Percentiles rank a stretch among this genome's conserved stretches.
phyloP scores from a whole-genome alignment of 1,140 invertebrate genomes.

The Zaprionus gabonicus region DNA sequence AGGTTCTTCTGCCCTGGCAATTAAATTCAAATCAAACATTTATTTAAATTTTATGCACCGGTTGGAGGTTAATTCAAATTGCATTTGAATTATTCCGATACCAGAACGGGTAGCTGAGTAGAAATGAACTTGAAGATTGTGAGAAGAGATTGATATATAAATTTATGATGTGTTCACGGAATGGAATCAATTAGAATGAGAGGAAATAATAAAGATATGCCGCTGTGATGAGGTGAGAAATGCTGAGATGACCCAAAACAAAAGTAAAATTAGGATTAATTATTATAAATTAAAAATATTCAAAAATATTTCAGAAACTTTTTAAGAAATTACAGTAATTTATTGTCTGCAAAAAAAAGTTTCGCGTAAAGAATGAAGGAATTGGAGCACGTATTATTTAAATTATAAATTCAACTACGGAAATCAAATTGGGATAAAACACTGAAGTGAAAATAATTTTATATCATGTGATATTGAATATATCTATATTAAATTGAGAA shows the following conservation, averaged over 20 bases:
- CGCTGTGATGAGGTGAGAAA: neutral
- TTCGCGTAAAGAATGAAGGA: too few relatives aligned
- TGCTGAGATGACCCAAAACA: too few relatives aligned
- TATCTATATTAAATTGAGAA: too few relatives aligned
- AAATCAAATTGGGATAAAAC: too few relatives aligned
- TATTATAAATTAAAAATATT: neutral
- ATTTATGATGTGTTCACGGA: neutral
- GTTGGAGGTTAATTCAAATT: conserved; percentile 73
- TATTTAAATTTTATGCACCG: conserved; percentile 82
- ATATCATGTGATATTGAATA: too few relatives aligned
- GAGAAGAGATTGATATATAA: neutral
- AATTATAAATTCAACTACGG: too few relatives aligned
- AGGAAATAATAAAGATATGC: neutral
- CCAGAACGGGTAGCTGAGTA: neutral
- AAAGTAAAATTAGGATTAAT: too few relatives aligned
- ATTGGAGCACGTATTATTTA: too few relatives aligned
- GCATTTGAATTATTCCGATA: conserved; percentile 32
- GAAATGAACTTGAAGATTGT: neutral
- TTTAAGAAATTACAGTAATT: too few relatives aligned
- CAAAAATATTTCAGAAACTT: too few relatives aligned
- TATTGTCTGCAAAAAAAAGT: too few relatives aligned
- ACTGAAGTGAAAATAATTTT: too few relatives aligned
- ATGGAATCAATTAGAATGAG: neutral
- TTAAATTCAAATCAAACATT: conserved; percentile 83
- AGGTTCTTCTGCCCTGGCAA: conserved; percentile 47